phyloP scores from a whole-genome alignment of 64 coral and sea anemone genomes.

The Exaiptasia diaphana region DNA sequence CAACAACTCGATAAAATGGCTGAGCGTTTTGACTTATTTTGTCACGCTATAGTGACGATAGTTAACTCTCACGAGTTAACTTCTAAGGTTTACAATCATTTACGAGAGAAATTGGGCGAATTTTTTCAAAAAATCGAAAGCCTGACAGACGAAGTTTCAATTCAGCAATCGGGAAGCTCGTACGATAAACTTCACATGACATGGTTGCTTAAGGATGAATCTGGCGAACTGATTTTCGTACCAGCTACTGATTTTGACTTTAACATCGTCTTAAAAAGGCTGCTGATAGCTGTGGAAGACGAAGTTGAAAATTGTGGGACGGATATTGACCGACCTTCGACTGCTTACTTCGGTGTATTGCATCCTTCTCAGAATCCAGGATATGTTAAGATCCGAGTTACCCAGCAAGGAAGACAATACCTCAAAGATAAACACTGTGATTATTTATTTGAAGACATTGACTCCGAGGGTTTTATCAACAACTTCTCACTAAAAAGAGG shows the following conservation, averaged over 20 bases:
- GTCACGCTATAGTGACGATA: not conserved
- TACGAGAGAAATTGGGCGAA: constrained; percentile 12
- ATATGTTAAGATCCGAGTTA: not conserved
- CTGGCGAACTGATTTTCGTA: not conserved
- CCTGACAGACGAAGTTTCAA: constrained; percentile 2
- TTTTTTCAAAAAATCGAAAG: constrained; percentile 23
- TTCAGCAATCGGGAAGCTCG: constrained; percentile 28
- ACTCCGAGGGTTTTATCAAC: not conserved
- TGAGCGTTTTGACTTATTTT: constrained; percentile 19
- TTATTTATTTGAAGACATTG: constrained; percentile 11
- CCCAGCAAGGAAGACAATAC: constrained; percentile 15
- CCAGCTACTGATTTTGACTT: constrained; percentile 5
- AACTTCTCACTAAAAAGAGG: constrained; percentile 9
- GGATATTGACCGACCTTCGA: not conserved
- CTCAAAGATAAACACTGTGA: not conserved
- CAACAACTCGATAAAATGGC: too few relatives aligned
- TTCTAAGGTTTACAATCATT: not conserved
- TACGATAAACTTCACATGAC: constrained; percentile 17
- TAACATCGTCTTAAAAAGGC: constrained; percentile 14
- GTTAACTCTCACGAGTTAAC: constrained; percentile 4
- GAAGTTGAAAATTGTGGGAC: not conserved
- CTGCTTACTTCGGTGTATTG: not conserved
- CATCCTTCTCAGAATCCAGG: not conserved
- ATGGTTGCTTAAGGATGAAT: not conserved
- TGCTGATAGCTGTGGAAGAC: not conserved